A percentile compares a stretch with the other conserved stretches of the same genome.
Evolutionary conservation across 2,797 vertebrate species (phyloP).

Genomic region (Molossus alvarezi): DNA sequence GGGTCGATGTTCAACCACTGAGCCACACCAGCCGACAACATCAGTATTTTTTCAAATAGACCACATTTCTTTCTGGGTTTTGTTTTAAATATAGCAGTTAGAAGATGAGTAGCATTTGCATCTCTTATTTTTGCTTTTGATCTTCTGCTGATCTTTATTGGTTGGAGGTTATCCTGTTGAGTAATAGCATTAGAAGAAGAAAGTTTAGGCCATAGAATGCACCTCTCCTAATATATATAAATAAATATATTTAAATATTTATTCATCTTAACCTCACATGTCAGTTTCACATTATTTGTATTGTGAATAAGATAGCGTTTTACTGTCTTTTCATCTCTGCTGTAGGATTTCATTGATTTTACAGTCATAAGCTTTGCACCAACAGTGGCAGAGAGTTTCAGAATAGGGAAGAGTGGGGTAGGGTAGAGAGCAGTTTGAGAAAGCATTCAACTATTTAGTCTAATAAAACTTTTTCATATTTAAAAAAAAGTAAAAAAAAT

Average conservation of each 20-base stretch:
- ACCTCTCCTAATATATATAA: not conserved
- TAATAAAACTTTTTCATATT: conserved; percentile 19
- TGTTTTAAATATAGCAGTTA: conserved; percentile 60
- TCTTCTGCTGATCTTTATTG: conserved; percentile 56
- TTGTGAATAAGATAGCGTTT: conserved; percentile 63
- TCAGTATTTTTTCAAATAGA: conserved; percentile 62
- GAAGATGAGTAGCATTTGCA: conserved; percentile 33
- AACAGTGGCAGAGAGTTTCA: conserved; percentile 12
- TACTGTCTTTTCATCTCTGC: conserved; percentile 43
- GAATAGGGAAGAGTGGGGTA: not conserved
- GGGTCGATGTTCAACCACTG: too few relatives aligned
- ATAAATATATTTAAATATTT: not conserved
- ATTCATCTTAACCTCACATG: conserved; percentile 31
- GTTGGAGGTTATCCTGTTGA: conserved; percentile 57
- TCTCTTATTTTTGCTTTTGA: conserved; percentile 77
- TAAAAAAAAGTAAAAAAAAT: conserved; percentile 44
- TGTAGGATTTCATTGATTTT: conserved; percentile 53
- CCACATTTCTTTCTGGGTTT: conserved; percentile 52
- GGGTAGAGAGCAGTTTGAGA: not conserved
- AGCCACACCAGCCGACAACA: not conserved
- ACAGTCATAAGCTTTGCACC: not conserved
- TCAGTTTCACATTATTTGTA: conserved; percentile 60
- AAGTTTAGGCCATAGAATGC: not conserved
- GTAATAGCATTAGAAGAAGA: conserved; percentile 58
- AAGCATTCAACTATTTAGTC: conserved; percentile 6